Conservation (phyloP, 2,797 vertebrate genomes). For the Brotula barbata region DNA sequence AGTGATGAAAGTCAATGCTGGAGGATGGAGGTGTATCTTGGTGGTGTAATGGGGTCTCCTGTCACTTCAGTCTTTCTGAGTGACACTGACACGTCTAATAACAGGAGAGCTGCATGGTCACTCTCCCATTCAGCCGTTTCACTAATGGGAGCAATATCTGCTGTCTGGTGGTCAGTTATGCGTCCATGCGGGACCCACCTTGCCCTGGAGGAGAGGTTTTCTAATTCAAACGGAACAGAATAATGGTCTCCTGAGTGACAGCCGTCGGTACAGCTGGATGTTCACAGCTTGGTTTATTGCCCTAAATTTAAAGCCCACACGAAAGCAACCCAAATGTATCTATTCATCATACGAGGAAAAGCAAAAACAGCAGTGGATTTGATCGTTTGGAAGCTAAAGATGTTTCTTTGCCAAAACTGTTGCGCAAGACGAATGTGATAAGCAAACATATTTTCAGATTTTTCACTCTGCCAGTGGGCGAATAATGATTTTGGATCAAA, state of each 20-base stretch:
- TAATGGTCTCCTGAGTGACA: slow-evolving; percentile 62
- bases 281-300: slow-evolving; percentile 49
- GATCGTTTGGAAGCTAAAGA: slow-evolving; percentile 18
- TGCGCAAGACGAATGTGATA: neutral
- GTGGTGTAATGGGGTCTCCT: slow-evolving; percentile 70
- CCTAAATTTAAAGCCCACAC: slow-evolving; percentile 35
- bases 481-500: slow-evolving; percentile 16
- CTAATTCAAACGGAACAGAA: slow-evolving; percentile 64
- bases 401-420: slow-evolving; percentile 17
- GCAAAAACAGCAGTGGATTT: slow-evolving; percentile 13
- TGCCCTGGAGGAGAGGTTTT: slow-evolving; percentile 48
- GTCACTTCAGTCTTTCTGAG: slow-evolving; percentile 70
- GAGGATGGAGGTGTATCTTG: slow-evolving; percentile 53
- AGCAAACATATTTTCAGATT: slow-evolving; percentile 14
- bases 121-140: slow-evolving; percentile 66
- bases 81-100: slow-evolving; percentile 77
- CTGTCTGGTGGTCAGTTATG: slow-evolving; percentile 55
- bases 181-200: slow-evolving; percentile 65
- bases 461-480: slow-evolving; percentile 9
- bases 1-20: slow-evolving; percentile 45
- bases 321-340: slow-evolving; percentile 21
- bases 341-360: slow-evolving; percentile 22
- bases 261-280: slow-evolving; percentile 49
- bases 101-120: slow-evolving; percentile 67
- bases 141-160: slow-evolving; percentile 62